Conservation (phyloP, 2,113 vertebrate species). For the Rynchops niger region DNA sequence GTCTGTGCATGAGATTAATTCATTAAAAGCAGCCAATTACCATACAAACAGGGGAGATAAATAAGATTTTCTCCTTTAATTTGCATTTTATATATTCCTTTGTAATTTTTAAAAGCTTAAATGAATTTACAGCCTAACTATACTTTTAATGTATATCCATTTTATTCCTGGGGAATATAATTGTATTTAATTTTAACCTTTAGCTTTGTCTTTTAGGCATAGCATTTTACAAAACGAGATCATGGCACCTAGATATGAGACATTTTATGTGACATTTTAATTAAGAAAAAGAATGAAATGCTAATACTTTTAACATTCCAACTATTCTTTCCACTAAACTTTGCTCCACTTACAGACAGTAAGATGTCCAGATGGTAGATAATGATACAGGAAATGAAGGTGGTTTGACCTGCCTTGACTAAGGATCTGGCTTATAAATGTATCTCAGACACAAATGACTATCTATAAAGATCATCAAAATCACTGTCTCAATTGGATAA, state of each 20-base stretch:
- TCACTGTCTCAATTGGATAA: neutral
- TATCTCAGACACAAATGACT: neutral
- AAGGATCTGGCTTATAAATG: neutral
- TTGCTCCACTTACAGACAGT: neutral
- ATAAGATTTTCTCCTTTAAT: slow-evolving; percentile 73
- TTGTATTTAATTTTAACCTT: slow-evolving; percentile 42
- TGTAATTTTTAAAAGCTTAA: slow-evolving; percentile 74
- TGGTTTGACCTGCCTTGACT: neutral
- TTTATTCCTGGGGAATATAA: slow-evolving; percentile 61
- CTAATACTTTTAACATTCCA: neutral
- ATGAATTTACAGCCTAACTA: slow-evolving; percentile 61
- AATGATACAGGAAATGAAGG: neutral
- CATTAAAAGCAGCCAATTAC: slow-evolving; percentile 77
- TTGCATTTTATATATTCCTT: slow-evolving; percentile 75
- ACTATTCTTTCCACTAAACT: slow-evolving; percentile 1
- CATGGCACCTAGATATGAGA: neutral
- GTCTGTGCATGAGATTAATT: slow-evolving; percentile 80
- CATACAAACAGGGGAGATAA: slow-evolving; percentile 77
- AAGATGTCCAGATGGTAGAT: neutral
- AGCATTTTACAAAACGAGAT: slow-evolving; percentile 42
- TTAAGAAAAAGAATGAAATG: slow-evolving; percentile 26
- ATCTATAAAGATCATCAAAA: neutral
- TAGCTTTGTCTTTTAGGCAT: slow-evolving; percentile 7
- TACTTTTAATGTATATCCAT: slow-evolving; percentile 69
- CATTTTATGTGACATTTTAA: slow-evolving; percentile 31